A percentile compares a stretch with the other conserved stretches of the same genome.
These are phyloP conservation scores for Hylaea fasciaria DNA, from an alignment of 2,888 invertebrate species.

Conservation along the genomic window DNA sequence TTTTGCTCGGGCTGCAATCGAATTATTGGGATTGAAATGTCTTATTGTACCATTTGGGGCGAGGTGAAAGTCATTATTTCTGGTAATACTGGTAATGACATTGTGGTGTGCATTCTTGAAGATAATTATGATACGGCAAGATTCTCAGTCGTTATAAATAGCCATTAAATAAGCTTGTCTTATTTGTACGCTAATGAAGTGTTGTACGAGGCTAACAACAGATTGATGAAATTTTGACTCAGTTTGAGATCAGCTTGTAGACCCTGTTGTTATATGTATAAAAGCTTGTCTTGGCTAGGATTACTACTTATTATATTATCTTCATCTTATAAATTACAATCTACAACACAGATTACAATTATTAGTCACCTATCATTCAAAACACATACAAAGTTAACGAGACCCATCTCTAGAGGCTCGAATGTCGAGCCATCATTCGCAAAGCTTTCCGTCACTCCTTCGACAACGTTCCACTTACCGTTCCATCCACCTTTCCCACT, in stretches of 20 bases:
- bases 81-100: neutral
- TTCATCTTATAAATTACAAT: too few species aligned
- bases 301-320: too few species aligned
- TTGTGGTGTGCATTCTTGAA: neutral
- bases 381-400: conserved; percentile 49
- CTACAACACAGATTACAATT: conserved; percentile 28
- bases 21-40: conserved; percentile 2
- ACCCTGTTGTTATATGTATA: too few species aligned
- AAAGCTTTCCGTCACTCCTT: conserved; percentile 20
- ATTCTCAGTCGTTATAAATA: neutral
- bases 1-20: neutral
- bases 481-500: neutral
- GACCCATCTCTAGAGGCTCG: conserved; percentile 45
- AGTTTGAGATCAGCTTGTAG: too few species aligned
- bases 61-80: conserved; percentile 5
- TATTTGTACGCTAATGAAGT: too few species aligned
- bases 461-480: neutral
- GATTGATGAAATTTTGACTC: too few species aligned
- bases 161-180: too few species aligned
- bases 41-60: neutral
- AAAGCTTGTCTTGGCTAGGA: too few species aligned
- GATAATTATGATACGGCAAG: neutral
- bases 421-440: conserved; percentile 53
- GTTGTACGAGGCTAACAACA: too few species aligned
- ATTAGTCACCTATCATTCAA: conserved; percentile 40